These are phyloP conservation scores for Battus philenor DNA, from an alignment of 1,140 invertebrate species.

Conservation along the genomic window DNA sequence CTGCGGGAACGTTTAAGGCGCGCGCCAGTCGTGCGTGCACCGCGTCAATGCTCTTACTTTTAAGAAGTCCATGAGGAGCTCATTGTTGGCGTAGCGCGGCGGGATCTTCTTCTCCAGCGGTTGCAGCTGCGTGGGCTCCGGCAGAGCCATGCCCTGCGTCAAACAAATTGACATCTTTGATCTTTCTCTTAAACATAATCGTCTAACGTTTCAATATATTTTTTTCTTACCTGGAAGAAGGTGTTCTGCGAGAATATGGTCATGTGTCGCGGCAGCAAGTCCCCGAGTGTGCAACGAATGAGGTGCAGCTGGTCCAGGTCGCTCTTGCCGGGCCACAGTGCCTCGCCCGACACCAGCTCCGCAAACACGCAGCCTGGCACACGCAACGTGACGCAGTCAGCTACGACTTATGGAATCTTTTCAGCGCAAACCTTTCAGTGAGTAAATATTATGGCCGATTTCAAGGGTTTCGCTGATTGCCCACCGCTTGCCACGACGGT, in stretches of 20 bases:
- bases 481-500: no score
- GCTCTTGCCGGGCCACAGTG: slow-evolving; percentile 98
- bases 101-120: slow-evolving; percentile 91
- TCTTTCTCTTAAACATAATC: no score
- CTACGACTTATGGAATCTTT: no score
- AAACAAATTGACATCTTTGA: slow-evolving; percentile 42
- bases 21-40: no score
- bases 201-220: no score
- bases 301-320: slow-evolving; percentile 99
- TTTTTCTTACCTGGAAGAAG: slow-evolving; percentile 89
- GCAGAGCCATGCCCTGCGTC: slow-evolving; percentile 89
- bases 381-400: no score
- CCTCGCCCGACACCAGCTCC: slow-evolving; percentile 95
- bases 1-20: no score
- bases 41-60: slow-evolving; percentile 76
- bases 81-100: slow-evolving; percentile 79
- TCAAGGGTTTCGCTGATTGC: no score
- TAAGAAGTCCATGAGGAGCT: slow-evolving; percentile 89
- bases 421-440: no score
- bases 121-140: slow-evolving; percentile 91
- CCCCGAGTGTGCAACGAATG: slow-evolving; percentile 93
- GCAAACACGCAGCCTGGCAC: slow-evolving; percentile 96
- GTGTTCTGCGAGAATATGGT: slow-evolving; percentile 96
- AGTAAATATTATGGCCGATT: no score
- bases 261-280: slow-evolving; percentile 95